phyloP scores from a whole-genome alignment of 2,888 invertebrate genomes.

The Papilio protenor region DNA sequence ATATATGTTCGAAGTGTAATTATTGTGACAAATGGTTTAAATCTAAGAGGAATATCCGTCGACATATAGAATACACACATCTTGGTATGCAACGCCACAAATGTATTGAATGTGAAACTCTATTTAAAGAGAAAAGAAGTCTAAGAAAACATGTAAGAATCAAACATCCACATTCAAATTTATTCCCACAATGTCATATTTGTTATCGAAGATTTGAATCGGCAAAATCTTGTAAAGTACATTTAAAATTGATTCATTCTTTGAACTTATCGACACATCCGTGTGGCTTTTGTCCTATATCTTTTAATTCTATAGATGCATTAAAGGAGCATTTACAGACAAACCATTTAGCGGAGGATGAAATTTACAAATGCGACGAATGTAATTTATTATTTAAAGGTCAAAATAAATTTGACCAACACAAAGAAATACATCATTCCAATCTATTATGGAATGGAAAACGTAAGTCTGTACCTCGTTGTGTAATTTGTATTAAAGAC shows the following conservation, averaged over 20 bases:
- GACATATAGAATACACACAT: slow-evolving; percentile 74
- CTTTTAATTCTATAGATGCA: slow-evolving; percentile 66
- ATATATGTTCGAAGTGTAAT: slow-evolving; percentile 69
- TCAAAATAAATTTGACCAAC: slow-evolving; percentile 66
- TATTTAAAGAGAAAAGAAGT: slow-evolving; percentile 75
- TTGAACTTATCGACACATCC: slow-evolving; percentile 73
- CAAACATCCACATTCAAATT: slow-evolving; percentile 67
- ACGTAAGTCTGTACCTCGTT: slow-evolving; percentile 62
- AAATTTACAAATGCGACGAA: slow-evolving; percentile 72
- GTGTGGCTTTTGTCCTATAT: slow-evolving; percentile 69
- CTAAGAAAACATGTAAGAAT: slow-evolving; percentile 71
- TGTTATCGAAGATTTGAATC: slow-evolving; percentile 74
- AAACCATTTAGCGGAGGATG: slow-evolving; percentile 68
- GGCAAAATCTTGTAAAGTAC: slow-evolving; percentile 74
- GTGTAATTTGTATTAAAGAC: slow-evolving; percentile 72
- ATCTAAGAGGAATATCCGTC: slow-evolving; percentile 69
- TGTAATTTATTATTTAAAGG: slow-evolving; percentile 73
- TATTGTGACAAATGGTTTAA: slow-evolving; percentile 74
- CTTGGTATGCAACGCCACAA: slow-evolving; percentile 72
- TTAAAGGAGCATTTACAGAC: slow-evolving; percentile 65
- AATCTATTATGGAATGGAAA: slow-evolving; percentile 52
- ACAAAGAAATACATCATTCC: slow-evolving; percentile 60
- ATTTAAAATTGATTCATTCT: slow-evolving; percentile 70
- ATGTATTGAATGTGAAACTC: slow-evolving; percentile 72
- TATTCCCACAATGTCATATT: slow-evolving; percentile 73